Conservation (phyloP, 2,797 vertebrate genomes). For the Serranus cabrilla region DNA sequence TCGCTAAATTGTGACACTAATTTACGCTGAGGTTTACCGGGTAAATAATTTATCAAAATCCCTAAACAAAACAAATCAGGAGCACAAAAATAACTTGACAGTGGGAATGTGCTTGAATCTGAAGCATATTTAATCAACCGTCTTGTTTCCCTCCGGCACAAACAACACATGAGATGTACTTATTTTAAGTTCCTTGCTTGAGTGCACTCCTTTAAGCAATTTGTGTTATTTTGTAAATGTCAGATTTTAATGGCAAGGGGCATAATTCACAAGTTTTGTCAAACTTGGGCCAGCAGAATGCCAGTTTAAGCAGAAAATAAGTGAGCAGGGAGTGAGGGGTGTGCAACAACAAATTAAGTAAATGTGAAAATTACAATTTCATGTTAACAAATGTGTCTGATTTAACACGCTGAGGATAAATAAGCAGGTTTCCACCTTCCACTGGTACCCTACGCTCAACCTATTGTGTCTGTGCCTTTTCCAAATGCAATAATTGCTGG, state of each 20-base stretch:
- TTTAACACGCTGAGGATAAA: conserved; percentile 41
- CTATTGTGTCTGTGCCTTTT: conserved; percentile 49
- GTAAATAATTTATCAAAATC: conserved; percentile 55
- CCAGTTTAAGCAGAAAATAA: conserved; percentile 36
- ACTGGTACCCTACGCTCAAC: conserved; percentile 47
- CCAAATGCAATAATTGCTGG: conserved; percentile 73
- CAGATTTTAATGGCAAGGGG: conserved; percentile 67
- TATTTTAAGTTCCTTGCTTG: conserved; percentile 60
- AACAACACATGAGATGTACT: conserved; percentile 62
- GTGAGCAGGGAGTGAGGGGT: background rate
- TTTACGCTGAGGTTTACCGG: conserved; percentile 30
- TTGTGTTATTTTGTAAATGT: conserved; percentile 79
- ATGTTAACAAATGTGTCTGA: background rate
- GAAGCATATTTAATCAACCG: conserved; percentile 69
- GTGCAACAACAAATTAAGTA: conserved; percentile 32
- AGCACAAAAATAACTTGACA: conserved; percentile 48
- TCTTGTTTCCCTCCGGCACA: conserved; percentile 65
- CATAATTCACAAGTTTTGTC: conserved; percentile 51
- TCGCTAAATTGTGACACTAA: conserved; percentile 35
- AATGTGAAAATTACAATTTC: conserved; percentile 44
- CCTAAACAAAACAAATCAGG: conserved; percentile 52
- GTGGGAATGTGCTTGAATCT: conserved; percentile 43
- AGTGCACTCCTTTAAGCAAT: conserved; percentile 71
- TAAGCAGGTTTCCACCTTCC: conserved; percentile 41
- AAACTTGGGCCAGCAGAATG: conserved; percentile 32